phyloP scores from a whole-genome alignment of 92 coral and sea anemone genomes.

The Epizoanthus scotinus region DNA sequence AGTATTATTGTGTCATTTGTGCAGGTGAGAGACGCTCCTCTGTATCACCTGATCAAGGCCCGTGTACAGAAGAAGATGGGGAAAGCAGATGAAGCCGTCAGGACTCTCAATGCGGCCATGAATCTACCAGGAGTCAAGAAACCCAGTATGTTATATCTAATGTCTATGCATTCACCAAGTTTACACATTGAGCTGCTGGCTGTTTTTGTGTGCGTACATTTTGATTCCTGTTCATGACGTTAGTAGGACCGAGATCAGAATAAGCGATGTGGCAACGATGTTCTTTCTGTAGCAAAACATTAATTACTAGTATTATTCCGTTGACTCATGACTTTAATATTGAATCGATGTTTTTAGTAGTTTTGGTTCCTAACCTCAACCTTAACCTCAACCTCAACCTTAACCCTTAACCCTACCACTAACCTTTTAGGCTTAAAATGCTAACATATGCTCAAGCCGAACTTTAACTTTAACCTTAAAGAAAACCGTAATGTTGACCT shows the following conservation, averaged over 20 bases:
- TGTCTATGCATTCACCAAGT: not conserved
- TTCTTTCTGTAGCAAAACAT: too few relatives aligned
- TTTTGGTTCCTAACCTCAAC: too few relatives aligned
- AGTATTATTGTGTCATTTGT: not conserved
- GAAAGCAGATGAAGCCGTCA: conserved; percentile 87
- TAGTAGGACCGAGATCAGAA: not conserved
- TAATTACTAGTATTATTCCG: too few relatives aligned
- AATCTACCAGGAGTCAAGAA: conserved; percentile 92
- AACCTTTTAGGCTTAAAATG: too few relatives aligned
- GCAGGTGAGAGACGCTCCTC: conserved; percentile 96
- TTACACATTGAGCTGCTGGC: not conserved
- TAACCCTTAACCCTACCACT: too few relatives aligned
- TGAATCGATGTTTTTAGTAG: too few relatives aligned
- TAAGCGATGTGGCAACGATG: too few relatives aligned
- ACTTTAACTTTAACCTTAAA: too few relatives aligned
- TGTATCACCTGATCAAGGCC: conserved; percentile 95
- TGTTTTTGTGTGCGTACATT: not conserved
- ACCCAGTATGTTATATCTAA: conserved; percentile 62
- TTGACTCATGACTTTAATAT: too few relatives aligned
- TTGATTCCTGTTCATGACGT: not conserved
- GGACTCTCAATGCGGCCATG: conserved; percentile 91
- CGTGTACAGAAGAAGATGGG: conserved; percentile 93
- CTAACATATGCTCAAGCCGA: too few relatives aligned
- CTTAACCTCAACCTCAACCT: too few relatives aligned
- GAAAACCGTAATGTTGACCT: too few relatives aligned